Percentiles rank a stretch among this genome's conserved stretches.
phyloP scores from a whole-genome alignment of 2,113 vertebrate genomes.

The Nothocercus julius region DNA sequence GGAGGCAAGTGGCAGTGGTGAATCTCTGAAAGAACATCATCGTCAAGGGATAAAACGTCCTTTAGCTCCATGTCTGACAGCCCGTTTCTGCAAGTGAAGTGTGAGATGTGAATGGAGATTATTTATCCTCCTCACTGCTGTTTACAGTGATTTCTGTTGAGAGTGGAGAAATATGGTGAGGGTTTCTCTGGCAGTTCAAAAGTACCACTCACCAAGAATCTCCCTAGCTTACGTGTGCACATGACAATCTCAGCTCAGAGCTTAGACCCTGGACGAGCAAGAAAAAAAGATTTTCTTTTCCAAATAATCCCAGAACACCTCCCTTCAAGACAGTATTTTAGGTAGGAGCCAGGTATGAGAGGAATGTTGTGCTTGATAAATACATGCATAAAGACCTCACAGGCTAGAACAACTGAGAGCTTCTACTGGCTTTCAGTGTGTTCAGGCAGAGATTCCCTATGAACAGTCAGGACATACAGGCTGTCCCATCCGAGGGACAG shows the following conservation, averaged over 20 bases:
- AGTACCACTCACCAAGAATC: neutral
- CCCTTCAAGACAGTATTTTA: neutral
- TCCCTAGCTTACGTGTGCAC: neutral
- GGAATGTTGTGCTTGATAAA: neutral
- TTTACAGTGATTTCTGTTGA: neutral
- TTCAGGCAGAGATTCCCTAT: neutral
- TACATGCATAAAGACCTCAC: neutral
- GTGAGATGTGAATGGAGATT: too few species aligned
- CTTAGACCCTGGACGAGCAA: neutral
- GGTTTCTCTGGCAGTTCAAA: neutral
- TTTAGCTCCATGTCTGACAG: conserved; percentile 84
- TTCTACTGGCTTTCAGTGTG: neutral
- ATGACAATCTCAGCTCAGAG: neutral
- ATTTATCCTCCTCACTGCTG: neutral
- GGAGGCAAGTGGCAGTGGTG: conserved; percentile 79
- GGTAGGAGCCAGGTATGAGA: neutral
- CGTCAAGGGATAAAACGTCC: conserved; percentile 85
- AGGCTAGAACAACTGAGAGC: neutral
- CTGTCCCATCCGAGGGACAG: neutral
- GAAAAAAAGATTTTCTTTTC: neutral
- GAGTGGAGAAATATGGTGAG: neutral
- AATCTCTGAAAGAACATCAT: conserved; percentile 82
- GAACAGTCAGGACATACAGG: neutral
- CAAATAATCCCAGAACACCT: conserved; percentile 9
- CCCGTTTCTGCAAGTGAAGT: conserved; percentile 71